Base-by-base conservation (phyloP, 2,797 vertebrate species). In the Crenichthys baileyi region DNA sequence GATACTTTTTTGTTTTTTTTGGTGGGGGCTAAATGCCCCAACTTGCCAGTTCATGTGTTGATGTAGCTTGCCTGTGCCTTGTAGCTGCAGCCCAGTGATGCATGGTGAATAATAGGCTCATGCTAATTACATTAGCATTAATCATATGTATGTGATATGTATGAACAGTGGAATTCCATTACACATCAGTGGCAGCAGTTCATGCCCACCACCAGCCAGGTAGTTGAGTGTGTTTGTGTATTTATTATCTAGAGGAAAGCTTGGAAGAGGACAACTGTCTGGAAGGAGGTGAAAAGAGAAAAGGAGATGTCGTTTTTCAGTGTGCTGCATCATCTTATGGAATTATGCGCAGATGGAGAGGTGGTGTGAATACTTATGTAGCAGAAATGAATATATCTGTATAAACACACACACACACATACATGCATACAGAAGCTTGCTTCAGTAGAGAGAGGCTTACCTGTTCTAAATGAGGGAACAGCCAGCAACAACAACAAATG, bases 71-170 rank as follows among this genome's bases (percentile, higher is more conserved):
- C 74, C 41, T 74, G 56, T 77, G 89, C 78, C 88, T 90, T 81
- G 84, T 84, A 93, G 88, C 88, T 88, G 86, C 73, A 84, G 70
- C 73, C 86, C 76, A 85, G 80, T 73, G 77, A 88, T 88, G 86
- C 90, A 85, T 90, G 83, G 63, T 79, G 90, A 93, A 90, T 90
- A 92, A 87, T 86, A 91, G 92, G 89, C 90, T 92, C 90, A 78
- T 68, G 75, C 82, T 90, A 89, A 93, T 94, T 88, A 90, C 87
- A 91, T 93, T 92, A 91, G 81, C 84, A 85, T 86, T 93, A 92
- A 92, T 94, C 88, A 93, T 88, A 93, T 93, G 87, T 90, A 90
- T 94, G 90, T 90, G 87, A 93, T 93, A 92, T 91, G 90, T 88
- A 93, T 90, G 90, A 92, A 93, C 83, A 92, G 75, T 73, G 50